A percentile compares a stretch with the other conserved stretches of the same genome.
phyloP scores from a whole-genome alignment of 2,888 invertebrate species.

The Argyresthia goedartella region DNA sequence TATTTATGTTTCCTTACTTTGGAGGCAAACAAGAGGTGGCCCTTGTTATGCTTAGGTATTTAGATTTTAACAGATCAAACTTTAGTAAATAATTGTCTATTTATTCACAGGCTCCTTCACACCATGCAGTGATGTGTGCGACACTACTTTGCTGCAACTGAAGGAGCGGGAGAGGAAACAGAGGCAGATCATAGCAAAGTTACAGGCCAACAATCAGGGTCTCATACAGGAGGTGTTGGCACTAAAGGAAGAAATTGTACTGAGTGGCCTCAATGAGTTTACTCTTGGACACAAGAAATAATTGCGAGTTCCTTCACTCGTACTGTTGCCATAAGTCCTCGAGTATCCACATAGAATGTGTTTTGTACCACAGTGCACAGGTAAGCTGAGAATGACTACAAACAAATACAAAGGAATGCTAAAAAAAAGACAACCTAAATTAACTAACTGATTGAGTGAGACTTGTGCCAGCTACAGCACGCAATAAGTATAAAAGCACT shows the following conservation, averaged over 20 bases:
- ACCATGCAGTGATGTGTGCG: slow-evolving; percentile 41
- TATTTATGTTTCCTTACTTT: too few relatives aligned
- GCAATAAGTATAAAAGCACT: too few relatives aligned
- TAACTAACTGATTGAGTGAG: too few relatives aligned
- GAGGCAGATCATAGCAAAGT: slow-evolving; percentile 32
- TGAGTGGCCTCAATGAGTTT: slow-evolving; percentile 22
- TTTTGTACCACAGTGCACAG: too few relatives aligned
- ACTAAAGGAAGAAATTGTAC: slow-evolving; percentile 40
- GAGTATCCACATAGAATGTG: too few relatives aligned
- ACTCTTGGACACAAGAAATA: background rate
- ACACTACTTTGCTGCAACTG: slow-evolving; percentile 28
- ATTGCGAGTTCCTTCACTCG: background rate
- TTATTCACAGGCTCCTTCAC: slow-evolving; percentile 22
- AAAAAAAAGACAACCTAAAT: too few relatives aligned
- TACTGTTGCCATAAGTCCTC: background rate
- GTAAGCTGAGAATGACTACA: too few relatives aligned
- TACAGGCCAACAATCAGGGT: slow-evolving; percentile 39
- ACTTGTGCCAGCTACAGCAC: too few relatives aligned
- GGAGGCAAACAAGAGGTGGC: too few relatives aligned
- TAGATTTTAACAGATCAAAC: too few relatives aligned
- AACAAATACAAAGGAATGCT: too few relatives aligned
- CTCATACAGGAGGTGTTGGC: slow-evolving; percentile 31
- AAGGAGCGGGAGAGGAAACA: slow-evolving; percentile 39
- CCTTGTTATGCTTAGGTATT: too few relatives aligned
- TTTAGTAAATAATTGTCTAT: background rate